Evolutionary conservation across 2,888 invertebrate genomes (phyloP).

Genomic region (Rhagium mordax): DNA sequence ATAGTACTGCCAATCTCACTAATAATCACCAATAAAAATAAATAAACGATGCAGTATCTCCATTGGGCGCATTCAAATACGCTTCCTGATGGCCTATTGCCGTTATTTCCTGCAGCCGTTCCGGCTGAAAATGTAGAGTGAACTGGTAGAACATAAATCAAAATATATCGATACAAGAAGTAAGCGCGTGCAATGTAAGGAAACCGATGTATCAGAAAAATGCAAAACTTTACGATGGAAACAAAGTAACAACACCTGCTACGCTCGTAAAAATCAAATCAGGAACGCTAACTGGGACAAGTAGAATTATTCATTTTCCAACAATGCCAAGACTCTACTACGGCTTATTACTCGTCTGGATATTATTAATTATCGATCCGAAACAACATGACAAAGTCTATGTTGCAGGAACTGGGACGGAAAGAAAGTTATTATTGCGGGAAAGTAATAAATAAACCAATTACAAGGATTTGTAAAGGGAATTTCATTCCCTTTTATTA

Average conservation of each 20-base stretch:
- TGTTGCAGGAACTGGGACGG: neutral
- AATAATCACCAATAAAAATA: too few relatives aligned
- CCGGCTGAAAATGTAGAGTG: slow-evolving; percentile 17
- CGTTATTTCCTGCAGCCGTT: neutral
- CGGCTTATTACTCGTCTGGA: neutral
- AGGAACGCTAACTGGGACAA: slow-evolving; percentile 22
- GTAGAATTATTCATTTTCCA: slow-evolving; percentile 30
- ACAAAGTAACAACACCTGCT: slow-evolving; percentile 50
- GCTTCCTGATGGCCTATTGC: slow-evolving; percentile 8
- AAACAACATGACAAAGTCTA: neutral
- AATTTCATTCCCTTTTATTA: too few relatives aligned
- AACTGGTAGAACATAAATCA: slow-evolving; percentile 23
- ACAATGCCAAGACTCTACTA: slow-evolving; percentile 12
- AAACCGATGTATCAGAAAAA: slow-evolving; percentile 40
- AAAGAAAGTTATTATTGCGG: neutral
- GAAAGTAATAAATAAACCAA: neutral
- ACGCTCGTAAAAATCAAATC: slow-evolving; percentile 50
- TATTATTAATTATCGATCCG: slow-evolving; percentile 23
- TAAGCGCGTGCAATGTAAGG: slow-evolving; percentile 6
- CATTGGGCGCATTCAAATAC: slow-evolving; percentile 1
- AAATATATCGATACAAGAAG: slow-evolving; percentile 24
- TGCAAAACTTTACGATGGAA: slow-evolving; percentile 55
- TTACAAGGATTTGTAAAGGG: neutral
- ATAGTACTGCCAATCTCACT: too few relatives aligned
- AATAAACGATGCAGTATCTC: neutral